Evolutionary conservation across 2,797 vertebrate genomes (phyloP).

Genomic region (Alauda arvensis): DNA sequence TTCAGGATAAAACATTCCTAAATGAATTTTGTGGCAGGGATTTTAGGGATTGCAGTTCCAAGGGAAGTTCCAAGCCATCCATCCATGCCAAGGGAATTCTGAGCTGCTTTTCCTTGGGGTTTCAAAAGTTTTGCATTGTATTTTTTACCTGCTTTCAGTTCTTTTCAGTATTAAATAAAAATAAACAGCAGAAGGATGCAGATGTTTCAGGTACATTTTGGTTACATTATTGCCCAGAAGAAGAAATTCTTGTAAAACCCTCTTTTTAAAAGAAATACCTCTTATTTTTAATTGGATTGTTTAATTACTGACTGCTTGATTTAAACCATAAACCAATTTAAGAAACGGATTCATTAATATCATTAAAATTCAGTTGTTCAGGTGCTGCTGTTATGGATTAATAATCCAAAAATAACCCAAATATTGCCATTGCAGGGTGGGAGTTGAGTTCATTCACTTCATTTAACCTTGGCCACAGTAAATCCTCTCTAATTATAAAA

Average conservation of each 20-base stretch:
- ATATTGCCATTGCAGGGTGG: background rate
- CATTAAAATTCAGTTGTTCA: background rate
- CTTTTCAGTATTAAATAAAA: background rate
- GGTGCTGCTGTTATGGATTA: background rate
- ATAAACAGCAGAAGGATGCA: background rate
- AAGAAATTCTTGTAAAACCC: background rate
- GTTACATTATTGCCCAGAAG: background rate
- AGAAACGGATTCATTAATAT: background rate
- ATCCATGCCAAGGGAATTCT: background rate
- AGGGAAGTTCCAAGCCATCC: background rate
- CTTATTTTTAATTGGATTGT: no score
- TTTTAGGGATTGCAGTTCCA: background rate
- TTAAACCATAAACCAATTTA: background rate
- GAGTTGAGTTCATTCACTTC: background rate
- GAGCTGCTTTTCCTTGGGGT: background rate
- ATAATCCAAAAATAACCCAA: background rate
- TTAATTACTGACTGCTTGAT: background rate
- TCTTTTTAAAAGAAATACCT: background rate
- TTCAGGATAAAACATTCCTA: background rate
- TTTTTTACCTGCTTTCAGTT: background rate
- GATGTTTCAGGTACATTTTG: background rate
- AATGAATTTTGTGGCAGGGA: fast-evolving
- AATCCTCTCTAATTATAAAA: background rate
- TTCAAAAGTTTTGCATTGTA: background rate
- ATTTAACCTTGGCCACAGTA: background rate